phyloP scores from a whole-genome alignment of 2,797 vertebrate genomes.

The Rhynchotus rufescens region DNA sequence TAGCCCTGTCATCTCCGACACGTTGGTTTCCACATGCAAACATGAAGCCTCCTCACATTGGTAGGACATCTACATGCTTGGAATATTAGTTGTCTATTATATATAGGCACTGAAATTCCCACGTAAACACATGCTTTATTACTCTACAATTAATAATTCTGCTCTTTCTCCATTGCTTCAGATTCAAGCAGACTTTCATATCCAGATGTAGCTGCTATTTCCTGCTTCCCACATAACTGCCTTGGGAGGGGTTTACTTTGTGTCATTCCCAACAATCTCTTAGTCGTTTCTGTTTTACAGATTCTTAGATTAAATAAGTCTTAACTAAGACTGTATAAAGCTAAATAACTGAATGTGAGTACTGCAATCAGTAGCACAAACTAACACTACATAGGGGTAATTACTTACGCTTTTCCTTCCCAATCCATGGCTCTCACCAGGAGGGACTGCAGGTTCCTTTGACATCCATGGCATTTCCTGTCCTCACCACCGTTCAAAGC shows the following conservation, averaged over 20 bases:
- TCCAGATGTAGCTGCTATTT: background rate
- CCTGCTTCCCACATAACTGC: background rate
- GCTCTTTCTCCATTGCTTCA: background rate
- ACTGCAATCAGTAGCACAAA: background rate
- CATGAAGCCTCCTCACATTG: background rate
- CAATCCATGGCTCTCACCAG: background rate
- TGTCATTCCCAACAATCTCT: background rate
- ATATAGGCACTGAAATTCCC: background rate
- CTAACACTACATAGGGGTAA: background rate
- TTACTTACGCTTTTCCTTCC: background rate
- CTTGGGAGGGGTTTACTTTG: background rate
- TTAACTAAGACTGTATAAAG: background rate
- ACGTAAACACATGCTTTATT: background rate
- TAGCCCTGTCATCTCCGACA: background rate
- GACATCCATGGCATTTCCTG: background rate
- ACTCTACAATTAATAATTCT: background rate
- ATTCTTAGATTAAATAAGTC: background rate
- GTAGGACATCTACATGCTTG: background rate
- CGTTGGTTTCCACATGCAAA: background rate
- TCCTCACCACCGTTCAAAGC: background rate
- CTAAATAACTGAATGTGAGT: background rate
- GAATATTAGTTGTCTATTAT: background rate
- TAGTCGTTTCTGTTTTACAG: background rate
- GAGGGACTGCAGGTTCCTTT: background rate
- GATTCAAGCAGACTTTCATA: background rate